phyloP scores from a whole-genome alignment of 2,888 invertebrate genomes.

The Drosophila eohydei region DNA sequence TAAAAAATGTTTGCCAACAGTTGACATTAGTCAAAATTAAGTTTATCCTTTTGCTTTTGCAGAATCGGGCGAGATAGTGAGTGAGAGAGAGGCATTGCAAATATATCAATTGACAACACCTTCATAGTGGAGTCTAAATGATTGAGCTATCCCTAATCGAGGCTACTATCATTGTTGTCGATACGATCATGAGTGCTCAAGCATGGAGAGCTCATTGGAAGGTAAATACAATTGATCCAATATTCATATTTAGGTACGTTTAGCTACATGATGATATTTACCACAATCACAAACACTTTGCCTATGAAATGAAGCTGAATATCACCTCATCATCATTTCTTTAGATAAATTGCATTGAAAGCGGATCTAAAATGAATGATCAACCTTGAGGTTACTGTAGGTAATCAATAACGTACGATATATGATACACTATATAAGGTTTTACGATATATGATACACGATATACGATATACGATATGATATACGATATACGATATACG shows the following conservation, averaged over 20 bases:
- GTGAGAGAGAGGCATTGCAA: neutral
- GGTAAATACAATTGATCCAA: neutral
- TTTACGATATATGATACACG: too few relatives aligned
- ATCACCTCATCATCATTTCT: neutral
- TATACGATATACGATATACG: too few relatives aligned
- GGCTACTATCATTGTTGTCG: neutral
- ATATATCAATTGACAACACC: too few relatives aligned
- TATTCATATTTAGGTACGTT: neutral
- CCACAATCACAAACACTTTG: neutral
- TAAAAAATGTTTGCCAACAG: constrained; percentile 48
- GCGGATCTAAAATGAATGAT: too few relatives aligned
- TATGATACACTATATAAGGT: too few relatives aligned
- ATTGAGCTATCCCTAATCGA: too few relatives aligned
- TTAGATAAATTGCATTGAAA: too few relatives aligned
- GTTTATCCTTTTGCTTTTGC: neutral
- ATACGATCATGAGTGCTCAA: neutral
- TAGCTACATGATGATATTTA: neutral
- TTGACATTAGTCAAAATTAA: constrained; percentile 19
- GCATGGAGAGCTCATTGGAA: neutral
- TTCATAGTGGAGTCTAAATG: too few relatives aligned
- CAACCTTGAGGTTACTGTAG: too few relatives aligned
- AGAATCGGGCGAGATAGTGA: neutral
- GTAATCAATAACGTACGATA: too few relatives aligned
- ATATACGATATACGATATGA: too few relatives aligned
- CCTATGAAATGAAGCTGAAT: neutral